Base-by-base conservation (phyloP, 2,888 invertebrate species). In the Trichopoda pennipes region DNA sequence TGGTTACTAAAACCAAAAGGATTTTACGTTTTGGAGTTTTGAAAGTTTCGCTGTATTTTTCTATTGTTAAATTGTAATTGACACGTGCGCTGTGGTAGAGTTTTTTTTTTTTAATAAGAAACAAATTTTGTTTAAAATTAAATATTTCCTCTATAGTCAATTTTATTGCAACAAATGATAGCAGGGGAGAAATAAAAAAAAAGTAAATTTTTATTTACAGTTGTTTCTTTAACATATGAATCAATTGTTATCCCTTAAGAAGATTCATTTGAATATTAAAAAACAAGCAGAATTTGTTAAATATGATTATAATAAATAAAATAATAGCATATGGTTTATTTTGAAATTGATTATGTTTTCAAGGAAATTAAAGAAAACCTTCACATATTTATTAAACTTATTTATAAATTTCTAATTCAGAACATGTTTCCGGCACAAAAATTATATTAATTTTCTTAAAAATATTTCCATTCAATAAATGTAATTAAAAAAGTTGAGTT, bases 81-180 rank as follows among this genome's bases (percentile, higher is more conserved):
- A 86, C 89, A 88, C 89, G 89, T 89, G 89, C 89, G 84, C 85
- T 86, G 85, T 78, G 86, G 85, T 83, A 76, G 69, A 80, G n/a
- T n/a, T n/a, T n/a, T n/a, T n/a, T n/a, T n/a, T 84, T 85, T 87
- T 85, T 85, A 88, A 88, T 87, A 88, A 88, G 89, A 88, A 86
- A 87, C 89, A 84, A 86, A 84, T 81, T 84, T 60, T 78, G 21
- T 70, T 70, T 64, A 38, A 76, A 76, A n/a, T 78, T 64, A 51
- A 60, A 72, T 60, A 42, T 66, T 38, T 66, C 38, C 63, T 76
- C 68, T 53, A 61, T 55, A 55, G 53, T 28, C 19, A 14, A 19
- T 72, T 64, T 77, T 56, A 70, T 77, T 68, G 66, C 66, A 44
- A 6, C 69, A 44, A 69, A 53, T 17, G n/a, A 1, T 10, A 49